A percentile compares a stretch with the other conserved stretches of the same genome.
Evolutionary conservation across 2,113 vertebrate species (phyloP).

Genomic region (Eupsittula cactorum): DNA sequence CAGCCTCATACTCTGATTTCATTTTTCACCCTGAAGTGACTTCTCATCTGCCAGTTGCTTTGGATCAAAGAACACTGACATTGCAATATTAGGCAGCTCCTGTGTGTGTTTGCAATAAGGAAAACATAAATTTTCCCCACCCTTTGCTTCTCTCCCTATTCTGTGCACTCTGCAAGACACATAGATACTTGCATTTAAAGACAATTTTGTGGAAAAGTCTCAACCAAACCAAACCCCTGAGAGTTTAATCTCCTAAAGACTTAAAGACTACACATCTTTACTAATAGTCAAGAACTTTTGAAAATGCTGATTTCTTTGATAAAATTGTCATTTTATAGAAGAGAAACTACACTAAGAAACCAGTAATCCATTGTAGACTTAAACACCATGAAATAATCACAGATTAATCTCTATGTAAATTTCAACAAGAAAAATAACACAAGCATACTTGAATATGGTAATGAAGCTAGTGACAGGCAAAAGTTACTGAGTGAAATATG

Average conservation of each 20-base stretch:
- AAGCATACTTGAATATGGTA: background rate
- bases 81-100: background rate
- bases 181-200: background rate
- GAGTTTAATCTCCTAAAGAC: background rate
- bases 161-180: background rate
- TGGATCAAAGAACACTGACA: background rate
- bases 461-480: background rate
- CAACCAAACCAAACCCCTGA: background rate
- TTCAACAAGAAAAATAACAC: background rate
- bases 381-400: background rate
- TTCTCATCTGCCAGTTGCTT: background rate
- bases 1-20: background rate
- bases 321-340: background rate
- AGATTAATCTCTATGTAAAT: background rate
- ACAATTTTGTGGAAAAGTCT: background rate
- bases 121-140: background rate
- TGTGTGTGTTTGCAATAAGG: background rate
- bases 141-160: background rate
- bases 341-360: background rate
- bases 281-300: background rate
- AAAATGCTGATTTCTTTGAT: background rate
- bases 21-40: background rate
- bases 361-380: background rate
- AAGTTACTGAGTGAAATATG: background rate
- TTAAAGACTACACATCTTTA: background rate